Conservation (phyloP, 2,888 invertebrate species). For the Cerceris rybyensis region DNA sequence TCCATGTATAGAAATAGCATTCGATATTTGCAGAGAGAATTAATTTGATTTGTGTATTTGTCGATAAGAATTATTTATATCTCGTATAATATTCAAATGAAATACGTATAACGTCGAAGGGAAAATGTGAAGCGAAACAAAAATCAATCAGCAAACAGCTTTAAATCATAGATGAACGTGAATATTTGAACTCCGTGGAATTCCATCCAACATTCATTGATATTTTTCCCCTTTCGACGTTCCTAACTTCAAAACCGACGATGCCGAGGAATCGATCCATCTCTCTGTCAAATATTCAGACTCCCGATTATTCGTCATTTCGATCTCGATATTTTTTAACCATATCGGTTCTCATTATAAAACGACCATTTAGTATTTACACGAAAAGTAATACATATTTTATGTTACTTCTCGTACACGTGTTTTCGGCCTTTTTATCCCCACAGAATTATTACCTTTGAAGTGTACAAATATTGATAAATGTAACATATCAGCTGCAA, state of each 20-base stretch:
- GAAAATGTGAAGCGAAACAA: conserved; percentile 40
- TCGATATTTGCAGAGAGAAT: too few species aligned
- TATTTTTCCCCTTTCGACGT: conserved; percentile 43
- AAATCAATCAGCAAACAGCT: conserved; percentile 51
- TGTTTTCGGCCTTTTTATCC: too few species aligned
- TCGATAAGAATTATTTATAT: too few species aligned
- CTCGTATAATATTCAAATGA: conserved; percentile 1
- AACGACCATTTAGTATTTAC: not conserved
- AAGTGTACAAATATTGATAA: too few species aligned
- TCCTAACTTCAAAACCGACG: conserved; percentile 55
- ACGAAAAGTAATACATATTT: too few species aligned
- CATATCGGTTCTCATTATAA: not conserved
- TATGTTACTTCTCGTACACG: too few species aligned
- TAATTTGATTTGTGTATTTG: too few species aligned
- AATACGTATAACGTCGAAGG: conserved; percentile 14
- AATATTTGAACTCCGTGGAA: conserved; percentile 58
- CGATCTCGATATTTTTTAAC: conserved; percentile 8
- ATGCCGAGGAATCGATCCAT: conserved; percentile 59
- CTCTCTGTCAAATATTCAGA: conserved; percentile 41
- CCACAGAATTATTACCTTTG: too few species aligned
- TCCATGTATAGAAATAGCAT: too few species aligned
- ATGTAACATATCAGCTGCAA: too few species aligned
- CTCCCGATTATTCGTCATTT: conserved; percentile 47
- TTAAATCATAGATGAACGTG: conserved; percentile 52
- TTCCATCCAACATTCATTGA: conserved; percentile 60